Base-by-base conservation (phyloP, 2,888 invertebrate genomes). In the Labia minor region DNA sequence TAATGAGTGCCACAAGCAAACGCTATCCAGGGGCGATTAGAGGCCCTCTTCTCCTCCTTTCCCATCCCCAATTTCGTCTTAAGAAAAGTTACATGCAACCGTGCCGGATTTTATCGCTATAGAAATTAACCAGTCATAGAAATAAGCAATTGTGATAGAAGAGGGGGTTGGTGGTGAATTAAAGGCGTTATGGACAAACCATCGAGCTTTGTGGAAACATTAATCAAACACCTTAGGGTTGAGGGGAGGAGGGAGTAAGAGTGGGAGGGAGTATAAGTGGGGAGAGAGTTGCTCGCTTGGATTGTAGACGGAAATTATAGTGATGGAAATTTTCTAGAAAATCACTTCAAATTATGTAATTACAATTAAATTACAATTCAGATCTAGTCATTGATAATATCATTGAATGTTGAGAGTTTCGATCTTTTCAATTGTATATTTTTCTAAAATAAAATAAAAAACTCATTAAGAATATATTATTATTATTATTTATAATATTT, bases 1-100 rank as follows among this genome's bases (percentile, higher is more conserved):
- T 49, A 49, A 49, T 49, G 49, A 49, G 49, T 49, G 49, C 49
- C 49, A 49, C 49, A 49, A 49, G 49, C 49, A 49, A 49, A 49
- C 49, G 49, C 49, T 49, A 49, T 49, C 49, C 49, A 49, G 49
- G 49, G 49, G 49, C 49, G 49, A 49, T 49, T 49, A 49, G 49
- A 49, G n/a, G 2, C 16, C 49, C 2, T 14, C 49, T 14, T 3
- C 49, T n/a, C n/a, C 4, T 3, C 49, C 49, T n/a, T 49, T 14
- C 4, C n/a, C 14, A 4, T 3, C 14, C 3, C n/a, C 49, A 4
- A 4, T n/a, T 16, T 14, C 8, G 4, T 14, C n/a, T 49, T 14
- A 14, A 8, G 49, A 49, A 49, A 49, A 49, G 49, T 16, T 49
- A 49, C 49, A 49, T 49, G 49, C 49, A 49, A 49, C 49, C 6